Evolutionary conservation across 2,888 invertebrate species (phyloP).

Genomic region (Heliconius aoede): DNA sequence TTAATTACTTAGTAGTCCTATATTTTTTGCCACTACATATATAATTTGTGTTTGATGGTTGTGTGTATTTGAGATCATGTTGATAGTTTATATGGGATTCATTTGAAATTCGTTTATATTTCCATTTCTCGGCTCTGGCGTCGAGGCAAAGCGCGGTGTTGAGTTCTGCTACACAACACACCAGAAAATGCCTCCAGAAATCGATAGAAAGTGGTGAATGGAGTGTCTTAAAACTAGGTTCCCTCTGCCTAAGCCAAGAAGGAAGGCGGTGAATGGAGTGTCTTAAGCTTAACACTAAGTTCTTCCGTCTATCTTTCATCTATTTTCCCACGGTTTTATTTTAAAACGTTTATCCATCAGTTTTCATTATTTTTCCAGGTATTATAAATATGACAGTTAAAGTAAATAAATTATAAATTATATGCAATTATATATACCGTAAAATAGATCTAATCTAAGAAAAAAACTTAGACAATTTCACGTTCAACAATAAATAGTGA

Average conservation of each 20-base stretch:
- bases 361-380: too few relatives aligned
- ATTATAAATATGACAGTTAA: too few relatives aligned
- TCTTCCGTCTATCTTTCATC: neutral
- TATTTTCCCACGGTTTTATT: too few relatives aligned
- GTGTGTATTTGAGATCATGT: neutral
- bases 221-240: too few relatives aligned
- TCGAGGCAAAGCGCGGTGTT: too few relatives aligned
- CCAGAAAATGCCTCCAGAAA: too few relatives aligned
- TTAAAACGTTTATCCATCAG: too few relatives aligned
- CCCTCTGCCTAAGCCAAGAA: too few relatives aligned
- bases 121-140: too few relatives aligned
- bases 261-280: neutral
- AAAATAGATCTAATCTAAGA: neutral
- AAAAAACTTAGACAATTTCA: conserved; percentile 4
- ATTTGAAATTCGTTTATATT: neutral
- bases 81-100: neutral
- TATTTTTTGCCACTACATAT: neutral
- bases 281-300: neutral
- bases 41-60: conserved; percentile 1
- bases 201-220: too few relatives aligned
- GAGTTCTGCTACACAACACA: too few relatives aligned
- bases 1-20: conserved; percentile 50
- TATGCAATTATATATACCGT: neutral
- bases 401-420: too few relatives aligned
- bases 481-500: conserved; percentile 10